Evolutionary conservation across 2,113 vertebrate genomes (phyloP), one percentile per base, ranked within the genome.

Genomic region (Indicator indicator): DNA sequence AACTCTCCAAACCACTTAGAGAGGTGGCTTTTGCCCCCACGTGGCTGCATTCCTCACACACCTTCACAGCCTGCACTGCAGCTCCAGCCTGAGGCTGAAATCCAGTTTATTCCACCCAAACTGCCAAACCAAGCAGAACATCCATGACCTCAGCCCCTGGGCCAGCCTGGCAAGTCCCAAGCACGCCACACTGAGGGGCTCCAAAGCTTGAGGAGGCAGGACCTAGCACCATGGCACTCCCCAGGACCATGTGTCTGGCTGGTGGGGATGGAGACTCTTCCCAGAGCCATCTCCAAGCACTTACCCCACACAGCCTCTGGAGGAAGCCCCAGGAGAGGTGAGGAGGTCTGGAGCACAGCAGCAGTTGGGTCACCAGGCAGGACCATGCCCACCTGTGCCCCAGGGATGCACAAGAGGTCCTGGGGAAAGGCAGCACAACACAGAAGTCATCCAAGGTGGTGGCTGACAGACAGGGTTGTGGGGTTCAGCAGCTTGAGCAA

Each of bases 101-200:
- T 8, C 58, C 8, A 14, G 3, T 13, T 36, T 5, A 7, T n/a
- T 27, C 33, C 38, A 12, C 26, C 44, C 69, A 56, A 54, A 75
- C 42, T 16, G 48, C 4, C 62, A 63, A 50, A 26, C 0, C 0
- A 4, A 77, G 55, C 4, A 48, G 44, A 32, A 54, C 0, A 7
- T 21, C 60, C 36, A 4, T 0, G 3, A 16, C 5, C 58, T 24
- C 77, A 42, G 62, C 14, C 33, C 21, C 42, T 4, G 65, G 52
- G 50, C 44, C 27, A 16, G 13, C 14, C 40, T 5, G 38, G 70
- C 30, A 21, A 16, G 16, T 1, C 54, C 21, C 27, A 9, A 33
- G 65, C 64, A 21, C 24, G 3, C 15, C 77, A 54, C 2, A 2
- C 44, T 40, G 83, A 77, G 44, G 67, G 60, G 46, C 67, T 83